phyloP scores from a whole-genome alignment of 2,113 vertebrate genomes.

The Phaethon lepturus region DNA sequence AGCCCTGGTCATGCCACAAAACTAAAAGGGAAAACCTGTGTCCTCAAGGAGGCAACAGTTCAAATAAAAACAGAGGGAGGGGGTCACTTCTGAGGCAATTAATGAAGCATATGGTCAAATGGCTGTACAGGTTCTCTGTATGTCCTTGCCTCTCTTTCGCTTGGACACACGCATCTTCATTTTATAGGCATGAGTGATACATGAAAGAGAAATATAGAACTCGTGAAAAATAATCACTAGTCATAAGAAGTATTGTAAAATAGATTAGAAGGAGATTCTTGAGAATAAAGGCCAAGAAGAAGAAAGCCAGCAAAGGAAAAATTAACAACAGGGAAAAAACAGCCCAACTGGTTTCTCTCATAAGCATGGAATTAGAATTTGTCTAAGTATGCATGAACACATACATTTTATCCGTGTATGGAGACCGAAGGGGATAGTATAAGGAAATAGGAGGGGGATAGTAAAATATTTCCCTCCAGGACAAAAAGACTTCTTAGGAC shows the following conservation, averaged over 20 bases:
- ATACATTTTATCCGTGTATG: not conserved
- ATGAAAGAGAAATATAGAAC: not conserved
- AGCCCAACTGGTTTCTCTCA: not conserved
- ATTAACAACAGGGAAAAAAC: accelerated
- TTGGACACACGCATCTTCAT: not conserved
- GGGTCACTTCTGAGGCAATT: not conserved
- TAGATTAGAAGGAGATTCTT: not conserved
- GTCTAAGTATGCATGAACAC: not conserved
- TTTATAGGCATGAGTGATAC: not conserved
- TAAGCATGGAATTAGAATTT: not conserved
- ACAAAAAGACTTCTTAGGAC: not conserved
- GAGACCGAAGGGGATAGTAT: not conserved
- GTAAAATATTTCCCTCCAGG: not conserved
- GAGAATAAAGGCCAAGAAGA: not conserved
- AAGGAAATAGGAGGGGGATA: not conserved
- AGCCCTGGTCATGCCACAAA: not conserved
- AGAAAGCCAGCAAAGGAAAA: not conserved
- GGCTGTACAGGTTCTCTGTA: not conserved
- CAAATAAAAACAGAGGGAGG: not conserved
- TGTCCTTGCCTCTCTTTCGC: not conserved
- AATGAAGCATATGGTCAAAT: not conserved
- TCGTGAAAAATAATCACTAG: not conserved
- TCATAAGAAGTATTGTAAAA: not conserved
- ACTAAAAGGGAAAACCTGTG: not conserved
- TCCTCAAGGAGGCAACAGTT: not conserved